Base-by-base conservation (phyloP, 2,797 vertebrate species). In the Anguilla anguilla region DNA sequence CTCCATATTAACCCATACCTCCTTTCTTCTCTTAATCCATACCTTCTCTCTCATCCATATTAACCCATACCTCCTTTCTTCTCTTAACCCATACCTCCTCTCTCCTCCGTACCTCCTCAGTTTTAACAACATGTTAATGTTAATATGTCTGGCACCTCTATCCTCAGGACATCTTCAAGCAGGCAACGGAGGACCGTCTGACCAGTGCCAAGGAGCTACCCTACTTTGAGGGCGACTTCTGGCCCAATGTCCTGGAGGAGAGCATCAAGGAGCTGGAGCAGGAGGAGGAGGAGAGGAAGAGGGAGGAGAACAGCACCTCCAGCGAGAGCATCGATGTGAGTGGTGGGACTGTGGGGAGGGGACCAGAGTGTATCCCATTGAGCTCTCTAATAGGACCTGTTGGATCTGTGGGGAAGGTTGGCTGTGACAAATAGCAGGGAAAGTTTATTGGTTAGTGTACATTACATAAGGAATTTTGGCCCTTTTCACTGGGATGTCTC, bases 141-240 rank as follows among this genome's bases (percentile, higher is more conserved):
- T 77, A 9, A 25, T 11, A 10, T 25, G 19, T 49, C 31, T 77
- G 28, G 31, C 10, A 5, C 28, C 19, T 49, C 43, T 46, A 19
- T 49, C 43, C 57, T 88, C 91, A 99, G 98, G 98, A 99, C 91
- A 97, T 99, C 92, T 99, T 99, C 95, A 99, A 99, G 93, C 98
- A 99, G 92, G 98, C 98, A 17, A 99, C 98, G 83, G 98, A 99
- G 94, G 98, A 99, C 93, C 98, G 95, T 89, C 94, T 99, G 88
- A 99, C 98, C 84, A 99, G 98, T 93, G 98, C 98, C 82, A 99
- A 99, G 93, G 98, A 99, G 92, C 91, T 99, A 88, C 98, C 98
- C 85, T 99, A 99, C 90, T 99, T 99, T 85, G 98, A 99, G 94
- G 98, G 98, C 0, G 98, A 99, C 93, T 99, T 99, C 92, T 99